phyloP scores from a whole-genome alignment of 1,140 invertebrate species.

The fruit fly (Drosophila melanogaster) region Release_6_plus_ISO1_MT NT_033777.3:7950501-7951000 shows the following conservation, averaged over 20 bases:
- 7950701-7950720: not conserved
- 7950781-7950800: slow-evolving; percentile 39
- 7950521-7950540: slow-evolving; percentile 16
- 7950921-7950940: slow-evolving; percentile 42
- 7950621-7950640: not conserved
- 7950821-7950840: slow-evolving; percentile 13
- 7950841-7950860: slow-evolving; percentile 54
- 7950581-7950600: not conserved
- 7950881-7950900: slow-evolving; percentile 79
- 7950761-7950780: slow-evolving; percentile 57
- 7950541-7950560: not conserved
- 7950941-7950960: slow-evolving; percentile 58
- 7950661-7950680: too few relatives aligned
- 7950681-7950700: too few relatives aligned
- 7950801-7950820: slow-evolving; percentile 36
- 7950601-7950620: not conserved
- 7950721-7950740: not conserved
- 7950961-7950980: slow-evolving; percentile 38
- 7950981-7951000: not conserved
- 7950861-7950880: slow-evolving; percentile 80
- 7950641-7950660: too few relatives aligned
- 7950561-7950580: not conserved
- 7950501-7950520: slow-evolving; percentile 6
- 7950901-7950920: slow-evolving; percentile 61
- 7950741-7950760: slow-evolving; percentile 34